Evolutionary conservation across 2,113 vertebrate species (phyloP), one percentile per base, ranked within the genome.

Genomic region (Amphiprion percula): DNA sequence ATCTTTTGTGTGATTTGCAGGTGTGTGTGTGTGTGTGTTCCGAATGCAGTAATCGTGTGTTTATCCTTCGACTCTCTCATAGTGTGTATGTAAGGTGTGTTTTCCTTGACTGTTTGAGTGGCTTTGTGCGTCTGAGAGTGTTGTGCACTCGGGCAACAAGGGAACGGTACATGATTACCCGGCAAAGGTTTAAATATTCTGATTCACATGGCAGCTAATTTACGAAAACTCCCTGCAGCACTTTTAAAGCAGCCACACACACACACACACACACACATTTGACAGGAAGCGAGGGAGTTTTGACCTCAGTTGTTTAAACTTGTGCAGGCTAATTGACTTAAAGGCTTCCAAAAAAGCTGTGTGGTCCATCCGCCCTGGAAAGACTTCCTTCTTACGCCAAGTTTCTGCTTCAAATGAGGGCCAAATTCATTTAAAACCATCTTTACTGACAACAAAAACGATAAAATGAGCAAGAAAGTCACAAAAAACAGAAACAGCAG

Each of bases 131-230:
- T 58, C 4, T 66, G 47, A 71, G 61, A 28, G 55, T 37, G 54
- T 74, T 64, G 44, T 54, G 19, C 16, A 46, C 69, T 76, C 0
- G 16, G 59, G 63, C 67, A 81, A 80, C 68, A 74, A 77, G 65
- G 61, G 83, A 79, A 78, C 53, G 1, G 82, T 39, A 90, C 88
- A 78, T 58, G 30, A 81, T 91, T 90, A 81, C 89, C 71, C 80
- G 33, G 66, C 50, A 63, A 77, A 80, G 67, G 67, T 80, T 79
- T 75, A 83, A 87, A 88, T 80, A 85, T 85, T 86, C 76, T 74
- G 83, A 80, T 80, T 58, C 73, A 61, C 71, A 82, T 49, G 53
- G 50, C 49, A 69, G 60, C 83, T 85, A 59, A 89, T 84, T 80
- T 75, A 39, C 3, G 2, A 72, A 77, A 66, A 47, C 53, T 39